Conservation (phyloP, 2,888 invertebrate genomes). For the Lochmaea capreae region DNA sequence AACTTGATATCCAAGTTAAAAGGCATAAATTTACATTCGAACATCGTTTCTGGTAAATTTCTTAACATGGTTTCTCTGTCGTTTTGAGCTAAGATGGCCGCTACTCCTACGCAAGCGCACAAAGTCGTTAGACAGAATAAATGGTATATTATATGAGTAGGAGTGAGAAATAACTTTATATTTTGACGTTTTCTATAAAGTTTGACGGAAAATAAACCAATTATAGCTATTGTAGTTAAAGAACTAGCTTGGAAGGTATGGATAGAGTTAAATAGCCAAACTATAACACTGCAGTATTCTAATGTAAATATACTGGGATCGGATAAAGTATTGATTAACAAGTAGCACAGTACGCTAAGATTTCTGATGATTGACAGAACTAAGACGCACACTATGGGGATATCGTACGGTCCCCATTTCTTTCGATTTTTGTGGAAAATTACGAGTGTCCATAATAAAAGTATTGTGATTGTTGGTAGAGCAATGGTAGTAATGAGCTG, state of each 20-base stretch:
- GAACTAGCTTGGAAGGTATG: conserved; percentile 69
- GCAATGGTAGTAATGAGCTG: conserved; percentile 65
- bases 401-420: conserved; percentile 68
- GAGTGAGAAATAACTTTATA: conserved; percentile 62
- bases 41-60: conserved; percentile 30
- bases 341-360: conserved; percentile 61
- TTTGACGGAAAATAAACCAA: conserved; percentile 65
- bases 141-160: conserved; percentile 67
- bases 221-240: conserved; percentile 66
- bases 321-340: conserved; percentile 58
- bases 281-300: conserved; percentile 65
- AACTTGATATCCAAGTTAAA: conserved; percentile 66
- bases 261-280: conserved; percentile 67
- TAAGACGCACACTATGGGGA: conserved; percentile 66
- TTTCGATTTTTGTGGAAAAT: conserved; percentile 68
- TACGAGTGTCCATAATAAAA: conserved; percentile 66
- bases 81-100: conserved; percentile 66
- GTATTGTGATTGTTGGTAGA: conserved; percentile 65
- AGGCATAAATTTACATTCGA: conserved; percentile 65
- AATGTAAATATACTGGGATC: conserved; percentile 51
- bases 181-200: conserved; percentile 60
- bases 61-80: conserved; percentile 32
- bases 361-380: conserved; percentile 64
- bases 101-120: conserved; percentile 68
- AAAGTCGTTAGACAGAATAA: conserved; percentile 67